Conservation (phyloP, 2,888 invertebrate genomes). For the Aphidoletes aphidimyza region DNA sequence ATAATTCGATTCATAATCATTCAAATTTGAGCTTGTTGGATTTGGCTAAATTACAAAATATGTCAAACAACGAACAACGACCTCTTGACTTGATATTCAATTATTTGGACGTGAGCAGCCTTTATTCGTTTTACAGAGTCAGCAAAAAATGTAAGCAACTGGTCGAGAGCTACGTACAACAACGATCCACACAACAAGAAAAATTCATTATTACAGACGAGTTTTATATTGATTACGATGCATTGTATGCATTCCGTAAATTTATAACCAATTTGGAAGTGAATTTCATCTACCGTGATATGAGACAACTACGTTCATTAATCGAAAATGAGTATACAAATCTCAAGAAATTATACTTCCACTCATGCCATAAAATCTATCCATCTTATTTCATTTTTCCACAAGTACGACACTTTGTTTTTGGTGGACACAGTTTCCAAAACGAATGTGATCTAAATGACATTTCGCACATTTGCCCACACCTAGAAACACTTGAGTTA, state of each 20-base stretch:
- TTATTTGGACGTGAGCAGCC: not conserved
- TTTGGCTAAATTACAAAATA: no score
- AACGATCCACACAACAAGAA: not conserved
- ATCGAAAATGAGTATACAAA: not conserved
- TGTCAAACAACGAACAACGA: no score
- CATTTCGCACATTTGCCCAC: not conserved
- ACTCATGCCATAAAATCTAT: not conserved
- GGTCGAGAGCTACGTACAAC: not conserved
- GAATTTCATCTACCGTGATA: not conserved
- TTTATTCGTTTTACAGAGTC: not conserved
- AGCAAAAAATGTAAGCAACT: not conserved
- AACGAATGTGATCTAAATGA: not conserved
- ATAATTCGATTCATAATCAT: not conserved
- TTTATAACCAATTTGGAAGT: not conserved
- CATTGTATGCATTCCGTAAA: not conserved
- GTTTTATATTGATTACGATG: not conserved
- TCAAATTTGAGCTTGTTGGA: not conserved
- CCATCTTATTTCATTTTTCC: not conserved
- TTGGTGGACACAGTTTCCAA: not conserved
- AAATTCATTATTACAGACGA: not conserved
- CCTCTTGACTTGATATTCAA: not conserved
- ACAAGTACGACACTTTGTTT: not conserved
- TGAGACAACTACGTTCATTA: not conserved
- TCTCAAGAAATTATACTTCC: not conserved
- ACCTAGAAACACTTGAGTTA: not conserved